phyloP scores from a whole-genome alignment of 1,140 invertebrate species.

The Trichonephila inaurata region DNA sequence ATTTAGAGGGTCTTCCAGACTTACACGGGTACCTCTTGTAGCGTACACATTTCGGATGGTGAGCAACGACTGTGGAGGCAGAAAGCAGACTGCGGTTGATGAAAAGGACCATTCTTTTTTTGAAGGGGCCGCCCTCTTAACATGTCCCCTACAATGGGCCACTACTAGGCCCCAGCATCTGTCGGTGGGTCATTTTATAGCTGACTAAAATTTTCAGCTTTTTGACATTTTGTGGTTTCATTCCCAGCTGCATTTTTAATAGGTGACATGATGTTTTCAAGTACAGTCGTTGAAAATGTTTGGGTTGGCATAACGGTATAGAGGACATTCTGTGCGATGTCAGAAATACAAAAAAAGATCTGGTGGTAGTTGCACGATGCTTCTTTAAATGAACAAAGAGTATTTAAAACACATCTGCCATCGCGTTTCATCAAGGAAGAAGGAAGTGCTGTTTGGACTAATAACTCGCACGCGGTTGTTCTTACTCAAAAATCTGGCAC shows the following conservation, averaged over 20 bases:
- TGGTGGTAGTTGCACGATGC: no score
- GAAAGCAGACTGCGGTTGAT: conserved; percentile 35
- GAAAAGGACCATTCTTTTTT: conserved; percentile 36
- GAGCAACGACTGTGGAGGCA: conserved; percentile 38
- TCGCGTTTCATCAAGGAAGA: no score
- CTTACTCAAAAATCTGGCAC: no score
- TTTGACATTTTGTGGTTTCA: not conserved
- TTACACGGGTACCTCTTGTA: conserved; percentile 51
- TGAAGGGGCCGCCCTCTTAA: not conserved
- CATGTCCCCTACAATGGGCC: not conserved
- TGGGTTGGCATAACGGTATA: no score
- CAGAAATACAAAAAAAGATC: no score
- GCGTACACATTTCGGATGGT: not conserved
- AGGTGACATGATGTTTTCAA: not conserved
- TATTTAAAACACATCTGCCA: no score
- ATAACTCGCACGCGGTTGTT: no score
- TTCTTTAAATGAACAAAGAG: no score
- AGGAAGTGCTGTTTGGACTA: no score
- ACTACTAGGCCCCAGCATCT: conserved; percentile 46
- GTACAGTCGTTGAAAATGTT: not conserved
- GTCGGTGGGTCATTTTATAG: not conserved
- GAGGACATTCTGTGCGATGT: no score
- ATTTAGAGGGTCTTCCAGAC: conserved; percentile 37
- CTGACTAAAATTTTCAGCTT: not conserved
- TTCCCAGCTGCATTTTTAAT: not conserved